Base-by-base conservation (phyloP, 2,113 vertebrate species). In the Python bivittatus region DNA sequence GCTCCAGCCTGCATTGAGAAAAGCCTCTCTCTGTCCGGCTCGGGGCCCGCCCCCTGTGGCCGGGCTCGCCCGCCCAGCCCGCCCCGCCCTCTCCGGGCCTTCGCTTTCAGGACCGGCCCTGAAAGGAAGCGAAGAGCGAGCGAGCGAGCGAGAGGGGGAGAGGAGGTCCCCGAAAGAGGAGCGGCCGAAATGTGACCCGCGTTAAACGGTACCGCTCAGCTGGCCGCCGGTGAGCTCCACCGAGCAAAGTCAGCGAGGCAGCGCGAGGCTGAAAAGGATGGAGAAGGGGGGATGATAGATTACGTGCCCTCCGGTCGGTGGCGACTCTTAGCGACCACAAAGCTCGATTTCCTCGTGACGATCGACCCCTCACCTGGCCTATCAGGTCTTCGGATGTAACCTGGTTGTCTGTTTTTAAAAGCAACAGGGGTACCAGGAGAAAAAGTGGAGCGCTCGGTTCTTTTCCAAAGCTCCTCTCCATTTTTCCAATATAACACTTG, bases 21-120 rank as follows among this genome's bases (percentile, higher is more conserved):
- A 58, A 25, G 38, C 56, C 42, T 23, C 64, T 79, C 27, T 29
- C 44, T 22, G 58, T 44, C n/a, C 5, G 79, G 11, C n/a, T 54
- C 56, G 48, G 56, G 42, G 6, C 84, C 44, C 58, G 52, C 33
- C 11, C 38, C 12, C 23, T 83, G 58, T 61, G 72, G 91, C 84
- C 3, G 3, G 1, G 92, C 88, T 72, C 27, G 57, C 44, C 91
- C 72, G 88, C 91, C 88, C 89, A 88, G 92, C 68, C 88, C n/a
- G 88, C 90, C 25, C n/a, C 29, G 20, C 56, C 85, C 1, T 27
- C 88, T 93, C 94, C 64, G 72, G 33, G 90, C 91, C 60, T 33
- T n/a, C 61, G 52, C 60, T 6, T 79, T 13, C 57, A 52, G 29
- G 64, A 38, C 17, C 17, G n/a, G 57, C 29, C 57, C 12, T 6